These are phyloP conservation scores for Mesocricetus auratus DNA, from an alignment of 2,113 vertebrate genomes.

Conservation along the genomic window DNA sequence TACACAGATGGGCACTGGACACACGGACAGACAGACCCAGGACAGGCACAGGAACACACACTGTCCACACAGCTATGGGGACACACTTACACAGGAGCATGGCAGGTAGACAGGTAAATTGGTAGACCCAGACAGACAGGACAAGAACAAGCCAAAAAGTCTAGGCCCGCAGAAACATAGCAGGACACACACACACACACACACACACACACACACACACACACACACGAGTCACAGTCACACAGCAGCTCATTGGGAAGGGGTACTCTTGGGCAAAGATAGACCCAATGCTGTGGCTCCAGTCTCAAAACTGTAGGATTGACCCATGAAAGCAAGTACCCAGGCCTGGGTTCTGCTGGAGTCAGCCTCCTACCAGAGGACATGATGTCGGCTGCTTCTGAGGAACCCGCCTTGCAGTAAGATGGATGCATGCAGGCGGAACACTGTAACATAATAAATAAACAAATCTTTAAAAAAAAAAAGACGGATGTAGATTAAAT, in stretches of 20 bases:
- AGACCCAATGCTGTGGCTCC: neutral
- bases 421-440: neutral
- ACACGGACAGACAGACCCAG: neutral
- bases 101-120: neutral
- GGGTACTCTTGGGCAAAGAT: neutral
- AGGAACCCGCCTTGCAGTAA: neutral
- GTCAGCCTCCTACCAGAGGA: neutral
- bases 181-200: neutral
- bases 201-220: neutral
- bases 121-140: neutral
- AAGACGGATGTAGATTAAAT: too few species aligned
- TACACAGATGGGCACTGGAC: neutral
- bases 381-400: fast-evolving
- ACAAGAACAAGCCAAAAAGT: neutral
- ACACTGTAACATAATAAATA: too few species aligned
- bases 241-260: neutral
- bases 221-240: neutral
- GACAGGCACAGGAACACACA: neutral
- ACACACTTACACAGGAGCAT: neutral
- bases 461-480: too few species aligned
- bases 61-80: neutral
- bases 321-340: neutral
- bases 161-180: neutral
- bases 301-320: neutral
- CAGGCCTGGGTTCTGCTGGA: neutral